Percentiles rank a stretch among this genome's conserved stretches.
Evolutionary conservation across 2,888 invertebrate species (phyloP).

Genomic region (Linyphia triangularis): DNA sequence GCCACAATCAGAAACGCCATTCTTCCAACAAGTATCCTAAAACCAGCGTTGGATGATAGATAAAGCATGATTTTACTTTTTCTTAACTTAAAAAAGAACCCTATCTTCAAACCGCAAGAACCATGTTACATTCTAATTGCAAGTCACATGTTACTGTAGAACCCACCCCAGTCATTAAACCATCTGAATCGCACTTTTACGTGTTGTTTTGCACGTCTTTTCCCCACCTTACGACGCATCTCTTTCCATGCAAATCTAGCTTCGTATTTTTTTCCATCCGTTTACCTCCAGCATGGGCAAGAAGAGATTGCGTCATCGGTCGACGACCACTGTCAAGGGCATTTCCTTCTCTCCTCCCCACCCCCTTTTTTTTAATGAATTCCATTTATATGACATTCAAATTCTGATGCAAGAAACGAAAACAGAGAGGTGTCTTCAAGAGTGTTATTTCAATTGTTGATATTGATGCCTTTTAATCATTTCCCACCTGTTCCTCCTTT

Average conservation of each 20-base stretch:
- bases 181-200: not conserved
- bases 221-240: not conserved
- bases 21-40: no score
- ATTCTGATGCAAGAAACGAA: not conserved
- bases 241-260: not conserved
- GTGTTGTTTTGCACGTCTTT: not conserved
- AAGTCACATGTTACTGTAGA: not conserved
- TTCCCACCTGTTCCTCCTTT: no score
- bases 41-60: no score
- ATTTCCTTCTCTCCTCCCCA: not conserved
- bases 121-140: not conserved
- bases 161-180: not conserved
- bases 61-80: no score
- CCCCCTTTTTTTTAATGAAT: not conserved
- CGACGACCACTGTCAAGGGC: slow-evolving; percentile 11
- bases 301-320: slow-evolving; percentile 8
- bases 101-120: no score
- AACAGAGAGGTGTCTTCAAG: not conserved
- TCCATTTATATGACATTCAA: not conserved
- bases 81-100: no score
- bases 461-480: no score
- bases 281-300: not conserved
- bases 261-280: not conserved
- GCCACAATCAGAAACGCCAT: no score
- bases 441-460: no score